Conservation (phyloP, 2,888 invertebrate genomes). For the Ecliptopera silaceata region DNA sequence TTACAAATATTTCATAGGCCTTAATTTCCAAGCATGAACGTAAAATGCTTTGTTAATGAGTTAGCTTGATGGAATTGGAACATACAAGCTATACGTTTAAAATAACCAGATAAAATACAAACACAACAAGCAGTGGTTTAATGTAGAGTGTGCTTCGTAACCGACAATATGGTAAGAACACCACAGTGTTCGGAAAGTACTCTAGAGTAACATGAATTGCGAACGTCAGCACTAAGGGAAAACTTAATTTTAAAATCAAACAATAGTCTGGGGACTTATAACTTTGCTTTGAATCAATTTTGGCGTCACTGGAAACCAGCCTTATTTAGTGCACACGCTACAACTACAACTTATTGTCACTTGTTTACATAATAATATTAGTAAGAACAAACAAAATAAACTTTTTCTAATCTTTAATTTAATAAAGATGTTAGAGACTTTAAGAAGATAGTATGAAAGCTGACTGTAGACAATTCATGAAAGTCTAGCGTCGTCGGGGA, state of each 20-base stretch:
- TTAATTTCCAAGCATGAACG: constrained; percentile 4
- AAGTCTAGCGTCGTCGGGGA: constrained; percentile 38
- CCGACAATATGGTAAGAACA: constrained; percentile 63
- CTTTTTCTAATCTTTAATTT: no score
- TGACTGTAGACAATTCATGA: constrained; percentile 16
- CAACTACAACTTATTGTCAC: no score
- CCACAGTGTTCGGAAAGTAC: constrained; percentile 18
- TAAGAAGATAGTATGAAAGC: neutral
- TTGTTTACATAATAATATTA: no score
- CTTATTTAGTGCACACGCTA: no score
- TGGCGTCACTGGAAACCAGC: no score
- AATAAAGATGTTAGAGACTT: neutral
- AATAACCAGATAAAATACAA: constrained; percentile 2
- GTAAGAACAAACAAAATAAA: no score
- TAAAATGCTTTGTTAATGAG: neutral
- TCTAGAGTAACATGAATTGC: constrained; percentile 14
- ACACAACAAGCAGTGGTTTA: constrained; percentile 35
- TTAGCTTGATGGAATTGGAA: neutral
- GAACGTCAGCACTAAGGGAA: neutral
- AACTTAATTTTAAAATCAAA: neutral
- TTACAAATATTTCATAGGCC: neutral
- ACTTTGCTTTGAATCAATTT: no score
- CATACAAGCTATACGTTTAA: constrained; percentile 4
- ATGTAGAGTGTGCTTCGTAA: constrained; percentile 51
- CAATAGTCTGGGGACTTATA: no score